Evolutionary conservation across 2,888 invertebrate genomes (phyloP), one percentile per base, ranked within the genome.

Genomic region (Trichopria drosophilae): DNA sequence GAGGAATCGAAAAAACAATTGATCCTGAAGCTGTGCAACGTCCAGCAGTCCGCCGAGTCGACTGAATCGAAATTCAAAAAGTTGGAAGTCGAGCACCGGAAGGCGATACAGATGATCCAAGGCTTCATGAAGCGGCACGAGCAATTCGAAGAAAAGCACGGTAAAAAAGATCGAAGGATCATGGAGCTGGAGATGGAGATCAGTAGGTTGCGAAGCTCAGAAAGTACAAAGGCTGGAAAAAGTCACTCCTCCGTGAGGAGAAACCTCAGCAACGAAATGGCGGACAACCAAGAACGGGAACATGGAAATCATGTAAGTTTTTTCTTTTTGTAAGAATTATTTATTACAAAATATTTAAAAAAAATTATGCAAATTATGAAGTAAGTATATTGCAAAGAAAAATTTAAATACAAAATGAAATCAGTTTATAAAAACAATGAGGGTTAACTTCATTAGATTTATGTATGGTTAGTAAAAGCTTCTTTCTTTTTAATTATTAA

Each of bases 71-170:
- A 67, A 62, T 63, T 80, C 39, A 72, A 77, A 15, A 79, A 77
- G 55, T 63, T 82, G n/a, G 78, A 80, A 32, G 69, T 69, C 10
- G 82, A 83, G 57, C 78, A 82, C 58, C 75, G 77, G 32, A 83
- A 82, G 63, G 81, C 82, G 3, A 68, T 81, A 35, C 79, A 79
- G 63, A 79, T 80, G 77, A 81, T 82, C 41, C 81, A 82, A 71
- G 79, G 78, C 22, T 81, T 81, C 56, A 78, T 81, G 77, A 78
- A 79, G 52, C 79, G 79, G 60, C 80, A 81, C 59, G 77, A 80
- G 54, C 79, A 81, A 56, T 75, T 80, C 60, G 79, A 81, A 56
- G 79, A 78, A 49, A 79, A 79, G 43, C 48, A 61, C 3, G 10
- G 57, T 3, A 64, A 60, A 28, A 72, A 72, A 35, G 69, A 72